Evolutionary conservation across 2,888 invertebrate species (phyloP), one percentile per base, ranked within the genome.

Genomic region (Zygogramma bicolorata): DNA sequence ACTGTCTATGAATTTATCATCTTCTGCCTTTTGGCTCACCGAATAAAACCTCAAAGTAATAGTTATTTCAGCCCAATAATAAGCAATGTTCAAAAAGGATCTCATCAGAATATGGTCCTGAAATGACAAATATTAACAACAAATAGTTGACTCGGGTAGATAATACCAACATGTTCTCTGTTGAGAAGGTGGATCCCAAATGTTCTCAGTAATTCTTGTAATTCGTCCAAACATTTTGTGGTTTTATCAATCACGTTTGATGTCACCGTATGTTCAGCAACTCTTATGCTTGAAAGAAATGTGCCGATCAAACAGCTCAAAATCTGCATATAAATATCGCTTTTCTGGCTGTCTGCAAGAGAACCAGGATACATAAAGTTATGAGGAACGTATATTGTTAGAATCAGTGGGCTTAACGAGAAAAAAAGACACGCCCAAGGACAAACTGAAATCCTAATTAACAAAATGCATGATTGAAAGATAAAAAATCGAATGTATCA

Each of bases 1-100:
- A 53, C 71, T 79, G 65, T 84, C 83, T 1, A 73, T 40, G 42
- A 68, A 70, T 70, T 77, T 81, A 65, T 75, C 71, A n/a, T 82
- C 62, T 18, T 71, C 63, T 31, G 82, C 75, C 29, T 84, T 82
- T 58, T 80, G 76, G 27, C 79, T 76, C 2, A 68, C 68, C 0
- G 82, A 83, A 74, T 86, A 86, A 75, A 84, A 84, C 18, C 75
- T 78, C 49, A 87, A 65, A 20, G 79, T 77, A 63, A 85, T 82
- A 65, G 81, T 82, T 29, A 86, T 74, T 76, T 87, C 87, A 3
- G 84, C 86, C 86, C 87, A 87, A 31, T 80, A 73, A 69, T 83
- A 85, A 22, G 83, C 84, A 68, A 86, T 77, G 66, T 83, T 84
- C 60, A 87, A 77, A 74, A 85, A 87, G 0, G 84, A 80, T 57